Percentiles rank a stretch among this genome's conserved stretches.
phyloP scores from a whole-genome alignment of 2,797 vertebrate species.

The Coregonus sp. region DNA sequence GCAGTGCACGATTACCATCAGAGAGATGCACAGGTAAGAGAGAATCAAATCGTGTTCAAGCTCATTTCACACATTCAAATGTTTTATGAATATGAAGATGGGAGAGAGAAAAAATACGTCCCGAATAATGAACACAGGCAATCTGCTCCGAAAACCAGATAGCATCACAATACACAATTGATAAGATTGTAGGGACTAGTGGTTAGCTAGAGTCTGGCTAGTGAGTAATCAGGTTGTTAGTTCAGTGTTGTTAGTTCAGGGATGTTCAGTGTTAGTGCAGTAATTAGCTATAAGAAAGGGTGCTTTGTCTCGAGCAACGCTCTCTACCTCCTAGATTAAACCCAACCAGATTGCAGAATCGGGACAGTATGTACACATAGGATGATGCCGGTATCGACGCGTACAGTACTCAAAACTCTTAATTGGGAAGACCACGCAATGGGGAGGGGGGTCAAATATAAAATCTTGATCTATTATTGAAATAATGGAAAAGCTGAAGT shows the following conservation, averaged over 20 bases:
- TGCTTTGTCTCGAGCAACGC: constrained; percentile 70
- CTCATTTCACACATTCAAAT: constrained; percentile 42
- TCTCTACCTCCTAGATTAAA: constrained; percentile 34
- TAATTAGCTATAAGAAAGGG: constrained; percentile 77
- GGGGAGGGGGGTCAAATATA: background rate
- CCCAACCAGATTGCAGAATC: constrained; percentile 44
- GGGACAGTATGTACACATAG: constrained; percentile 53
- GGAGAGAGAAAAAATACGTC: constrained; percentile 9
- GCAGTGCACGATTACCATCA: constrained; percentile 34
- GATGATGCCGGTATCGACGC: constrained; percentile 45
- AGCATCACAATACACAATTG: constrained; percentile 63
- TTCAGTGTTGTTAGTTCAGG: constrained; percentile 55
- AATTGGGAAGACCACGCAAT: background rate
- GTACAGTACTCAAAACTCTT: constrained; percentile 16
- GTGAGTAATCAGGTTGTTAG: constrained; percentile 70
- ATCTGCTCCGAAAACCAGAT: constrained; percentile 60
- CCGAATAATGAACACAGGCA: constrained; percentile 51
- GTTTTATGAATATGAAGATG: constrained; percentile 32
- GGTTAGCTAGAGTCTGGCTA: constrained; percentile 63
- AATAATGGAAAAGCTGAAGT: constrained; percentile 33
- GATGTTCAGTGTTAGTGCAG: constrained; percentile 50
- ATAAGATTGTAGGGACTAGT: constrained; percentile 64
- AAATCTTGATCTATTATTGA: constrained; percentile 37
- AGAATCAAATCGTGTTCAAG: constrained; percentile 38
- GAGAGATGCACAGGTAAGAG: constrained; percentile 23